Evolutionary conservation across 2,888 invertebrate species (phyloP).

Genomic region (Napeogenes sylphis): DNA sequence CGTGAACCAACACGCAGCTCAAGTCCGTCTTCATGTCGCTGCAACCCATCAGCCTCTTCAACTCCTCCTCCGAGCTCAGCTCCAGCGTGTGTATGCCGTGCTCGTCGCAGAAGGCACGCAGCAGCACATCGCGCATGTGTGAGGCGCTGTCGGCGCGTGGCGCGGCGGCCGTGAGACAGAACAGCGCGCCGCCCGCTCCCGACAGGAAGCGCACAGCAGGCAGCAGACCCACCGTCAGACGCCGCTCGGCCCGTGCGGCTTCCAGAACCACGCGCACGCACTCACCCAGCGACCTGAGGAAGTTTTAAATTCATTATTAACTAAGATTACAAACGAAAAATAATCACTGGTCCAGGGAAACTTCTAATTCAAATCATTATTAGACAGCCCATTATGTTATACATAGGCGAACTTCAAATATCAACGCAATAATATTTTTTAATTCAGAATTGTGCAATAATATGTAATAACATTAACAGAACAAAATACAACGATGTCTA

Average conservation of each 20-base stretch:
- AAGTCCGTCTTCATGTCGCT: slow-evolving; percentile 66
- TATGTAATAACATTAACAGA: slow-evolving; percentile 7
- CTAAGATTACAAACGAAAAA: slow-evolving; percentile 35
- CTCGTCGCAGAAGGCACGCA: slow-evolving; percentile 88
- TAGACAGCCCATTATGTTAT: too few relatives aligned
- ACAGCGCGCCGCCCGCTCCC: slow-evolving; percentile 79
- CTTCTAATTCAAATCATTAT: too few relatives aligned
- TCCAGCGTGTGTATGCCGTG: slow-evolving; percentile 82
- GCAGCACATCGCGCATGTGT: slow-evolving; percentile 86
- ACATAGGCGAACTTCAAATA: too few relatives aligned
- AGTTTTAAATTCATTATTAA: too few relatives aligned
- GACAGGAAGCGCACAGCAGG: slow-evolving; percentile 80
- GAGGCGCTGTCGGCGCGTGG: slow-evolving; percentile 84
- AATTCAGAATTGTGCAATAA: slow-evolving; percentile 16
- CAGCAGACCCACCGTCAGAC: slow-evolving; percentile 80
- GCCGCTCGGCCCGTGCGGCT: slow-evolving; percentile 74
- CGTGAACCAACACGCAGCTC: slow-evolving; percentile 77
- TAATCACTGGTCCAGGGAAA: too few relatives aligned
- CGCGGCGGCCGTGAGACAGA: slow-evolving; percentile 83
- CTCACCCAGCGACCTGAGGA: slow-evolving; percentile 62
- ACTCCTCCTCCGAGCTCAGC: slow-evolving; percentile 77
- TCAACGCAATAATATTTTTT: neutral
- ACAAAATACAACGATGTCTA: slow-evolving; percentile 38
- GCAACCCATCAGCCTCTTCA: slow-evolving; percentile 68
- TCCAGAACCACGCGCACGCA: slow-evolving; percentile 75